Evolutionary conservation across 2,888 invertebrate genomes (phyloP), one percentile per base, ranked within the genome.

Genomic region (Agrochola lychnidis): DNA sequence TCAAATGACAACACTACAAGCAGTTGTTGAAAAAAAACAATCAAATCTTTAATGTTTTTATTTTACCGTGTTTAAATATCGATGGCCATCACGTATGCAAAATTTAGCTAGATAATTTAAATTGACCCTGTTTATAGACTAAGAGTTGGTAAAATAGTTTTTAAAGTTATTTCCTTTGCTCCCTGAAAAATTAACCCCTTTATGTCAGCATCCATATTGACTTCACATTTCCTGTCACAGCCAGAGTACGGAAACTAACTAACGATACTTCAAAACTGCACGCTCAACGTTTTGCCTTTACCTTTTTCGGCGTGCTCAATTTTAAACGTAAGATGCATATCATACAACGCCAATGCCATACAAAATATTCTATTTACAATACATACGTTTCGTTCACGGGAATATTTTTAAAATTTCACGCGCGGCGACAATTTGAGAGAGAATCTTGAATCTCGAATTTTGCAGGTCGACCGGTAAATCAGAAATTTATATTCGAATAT

Each of bases 401-500:
- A 91, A 94, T 93, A 93, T 93, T 91, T 91, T 92, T 88, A 88
- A 89, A 93, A 91, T 92, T 88, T 88, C 88, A 88, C 78, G 79
- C 81, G 74, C 79, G 76, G 62, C 82, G 77, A 79, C 86, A 86
- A 85, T 83, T 87, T 87, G 81, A 76, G 79, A 75, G 82, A 76
- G 82, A 87, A 85, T 86, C 86, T 87, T 79, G 88, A 86, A 87
- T 88, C 82, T 88, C 66, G 78, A 84, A 87, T 86, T 86, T 88
- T 81, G 71, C 87, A 86, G 90, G 91, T 91, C 91, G 91, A 89
- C 85, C 88, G 90, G 90, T 91, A 93, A 94, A 94, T 93, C 84
- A 91, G 89, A 90, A 91, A 93, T 93, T 92, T 92, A 91, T 91
- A 90, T 93, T 91, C 89, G 79, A 89, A 91, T 92, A 91, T 92